Conservation (phyloP, 2,888 invertebrate species). For the Apodemia hepburni region DNA sequence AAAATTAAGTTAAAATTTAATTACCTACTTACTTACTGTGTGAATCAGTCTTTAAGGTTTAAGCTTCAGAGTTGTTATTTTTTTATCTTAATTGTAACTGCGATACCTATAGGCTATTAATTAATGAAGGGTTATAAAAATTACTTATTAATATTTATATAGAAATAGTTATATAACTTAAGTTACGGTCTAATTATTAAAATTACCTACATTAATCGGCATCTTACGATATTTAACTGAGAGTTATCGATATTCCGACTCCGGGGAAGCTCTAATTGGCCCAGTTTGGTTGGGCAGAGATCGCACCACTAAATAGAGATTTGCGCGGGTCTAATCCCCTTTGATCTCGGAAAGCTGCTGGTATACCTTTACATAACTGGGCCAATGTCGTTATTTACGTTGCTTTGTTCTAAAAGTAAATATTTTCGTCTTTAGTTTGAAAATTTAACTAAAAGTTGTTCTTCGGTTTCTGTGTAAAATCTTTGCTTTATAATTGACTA, state of each 20-base stretch:
- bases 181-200: background rate
- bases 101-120: too few species aligned
- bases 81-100: too few species aligned
- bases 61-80: too few species aligned
- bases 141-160: too few species aligned
- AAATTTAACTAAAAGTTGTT: too few species aligned
- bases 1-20: too few species aligned
- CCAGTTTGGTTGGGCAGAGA: constrained; percentile 60
- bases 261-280: constrained; percentile 71
- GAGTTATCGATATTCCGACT: constrained; percentile 11
- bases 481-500: too few species aligned
- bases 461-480: too few species aligned
- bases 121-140: too few species aligned
- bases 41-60: too few species aligned
- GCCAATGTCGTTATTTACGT: constrained; percentile 41
- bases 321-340: constrained; percentile 63
- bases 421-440: background rate
- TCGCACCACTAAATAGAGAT: constrained; percentile 72
- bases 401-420: constrained; percentile 38
- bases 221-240: constrained; percentile 14
- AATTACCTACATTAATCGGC: background rate
- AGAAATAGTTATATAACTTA: background rate
- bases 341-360: constrained; percentile 51
- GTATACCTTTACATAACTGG: constrained; percentile 61
- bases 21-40: too few species aligned